Conservation (phyloP, 2,797 vertebrate species). For the Poeciliopsis paucimaculata region DNA sequence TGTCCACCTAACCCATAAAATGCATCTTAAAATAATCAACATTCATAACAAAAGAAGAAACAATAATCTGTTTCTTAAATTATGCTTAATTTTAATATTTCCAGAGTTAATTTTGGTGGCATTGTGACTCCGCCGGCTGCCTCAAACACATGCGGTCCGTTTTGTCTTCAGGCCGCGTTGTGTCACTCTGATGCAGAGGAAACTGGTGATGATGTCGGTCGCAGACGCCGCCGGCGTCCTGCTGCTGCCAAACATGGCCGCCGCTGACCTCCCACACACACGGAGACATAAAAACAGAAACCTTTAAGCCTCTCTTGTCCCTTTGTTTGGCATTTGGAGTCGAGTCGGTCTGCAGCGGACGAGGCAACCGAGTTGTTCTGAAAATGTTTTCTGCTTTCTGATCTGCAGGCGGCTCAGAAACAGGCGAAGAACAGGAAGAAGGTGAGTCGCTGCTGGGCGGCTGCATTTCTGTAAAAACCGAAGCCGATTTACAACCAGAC, state of each 20-base stretch:
- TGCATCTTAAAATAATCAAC: no score
- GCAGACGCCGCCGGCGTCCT: conserved; percentile 43
- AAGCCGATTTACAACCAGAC: neutral
- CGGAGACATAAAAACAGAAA: conserved; percentile 20
- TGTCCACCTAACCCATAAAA: neutral
- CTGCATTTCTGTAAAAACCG: neutral
- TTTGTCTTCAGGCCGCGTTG: conserved; percentile 30
- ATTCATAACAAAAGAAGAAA: neutral
- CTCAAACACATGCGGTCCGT: conserved; percentile 28
- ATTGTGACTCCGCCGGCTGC: conserved; percentile 21
- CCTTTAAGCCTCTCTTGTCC: conserved; percentile 45
- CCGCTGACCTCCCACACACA: conserved; percentile 44
- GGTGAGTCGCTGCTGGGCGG: conserved; percentile 73
- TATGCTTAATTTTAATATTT: neutral
- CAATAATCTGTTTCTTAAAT: neutral
- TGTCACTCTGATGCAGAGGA: conserved; percentile 65
- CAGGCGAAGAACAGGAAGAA: conserved; percentile 97
- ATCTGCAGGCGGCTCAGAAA: conserved; percentile 95
- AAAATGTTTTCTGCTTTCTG: conserved; percentile 80
- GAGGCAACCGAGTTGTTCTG: conserved; percentile 61
- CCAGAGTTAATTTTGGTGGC: conserved; percentile 7
- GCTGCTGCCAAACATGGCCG: conserved; percentile 64
- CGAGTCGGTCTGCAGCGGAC: conserved; percentile 22
- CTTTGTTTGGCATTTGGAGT: conserved; percentile 56
- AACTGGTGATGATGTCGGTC: conserved; percentile 54